These are phyloP conservation scores for Philereme transversata DNA, from an alignment of 2,888 invertebrate genomes.

Conservation along the genomic window DNA sequence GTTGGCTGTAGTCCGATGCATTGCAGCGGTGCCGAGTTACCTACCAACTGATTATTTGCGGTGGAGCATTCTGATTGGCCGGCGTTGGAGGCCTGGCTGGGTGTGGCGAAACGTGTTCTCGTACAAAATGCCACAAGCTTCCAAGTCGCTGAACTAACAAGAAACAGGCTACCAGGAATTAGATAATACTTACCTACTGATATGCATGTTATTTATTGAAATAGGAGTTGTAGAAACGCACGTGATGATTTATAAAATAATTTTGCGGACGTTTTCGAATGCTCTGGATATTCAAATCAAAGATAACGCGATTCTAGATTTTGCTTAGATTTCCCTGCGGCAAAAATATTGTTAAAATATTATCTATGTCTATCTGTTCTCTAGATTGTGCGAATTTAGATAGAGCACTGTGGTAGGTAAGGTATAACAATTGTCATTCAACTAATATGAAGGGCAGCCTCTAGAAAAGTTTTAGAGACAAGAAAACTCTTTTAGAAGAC, in stretches of 20 bases:
- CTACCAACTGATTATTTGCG: constrained; percentile 54
- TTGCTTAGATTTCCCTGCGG: not conserved
- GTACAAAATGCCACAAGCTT: constrained; percentile 52
- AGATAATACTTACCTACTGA: constrained; percentile 6
- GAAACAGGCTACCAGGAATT: constrained; percentile 53
- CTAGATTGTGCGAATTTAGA: too few relatives aligned
- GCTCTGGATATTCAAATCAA: constrained; percentile 25
- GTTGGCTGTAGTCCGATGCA: constrained; percentile 68
- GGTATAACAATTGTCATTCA: too few relatives aligned
- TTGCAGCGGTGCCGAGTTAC: constrained; percentile 55
- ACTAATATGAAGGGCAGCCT: too few relatives aligned
- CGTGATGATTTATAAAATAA: constrained; percentile 44
- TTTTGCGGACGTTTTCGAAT: constrained; percentile 39
- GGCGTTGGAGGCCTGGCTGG: constrained; percentile 74
- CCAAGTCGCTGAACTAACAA: constrained; percentile 48
- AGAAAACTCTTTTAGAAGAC: too few relatives aligned
- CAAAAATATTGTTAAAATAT: too few relatives aligned
- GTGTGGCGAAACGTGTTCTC: constrained; percentile 74
- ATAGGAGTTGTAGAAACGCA: constrained; percentile 18
- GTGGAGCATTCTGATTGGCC: constrained; percentile 69
- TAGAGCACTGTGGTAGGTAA: too few relatives aligned
- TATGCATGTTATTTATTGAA: constrained; percentile 5
- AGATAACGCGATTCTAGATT: constrained; percentile 27
- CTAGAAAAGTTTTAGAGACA: too few relatives aligned
- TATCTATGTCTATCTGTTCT: too few relatives aligned